Conservation (phyloP, 2,113 vertebrate species). For the Raja brachyura region DNA sequence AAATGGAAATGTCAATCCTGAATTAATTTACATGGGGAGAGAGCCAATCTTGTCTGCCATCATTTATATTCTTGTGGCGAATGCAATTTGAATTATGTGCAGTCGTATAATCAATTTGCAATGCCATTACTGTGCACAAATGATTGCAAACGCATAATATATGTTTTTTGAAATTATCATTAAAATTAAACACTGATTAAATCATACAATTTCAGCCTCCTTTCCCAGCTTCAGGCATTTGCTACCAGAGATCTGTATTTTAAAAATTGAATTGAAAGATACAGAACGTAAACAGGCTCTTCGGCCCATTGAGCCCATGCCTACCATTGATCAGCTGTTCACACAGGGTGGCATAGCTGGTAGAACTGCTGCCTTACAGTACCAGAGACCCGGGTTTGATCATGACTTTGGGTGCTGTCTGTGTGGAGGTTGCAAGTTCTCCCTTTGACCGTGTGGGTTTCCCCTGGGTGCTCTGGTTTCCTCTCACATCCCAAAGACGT, state of each 20-base stretch:
- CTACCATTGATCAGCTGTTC: no score
- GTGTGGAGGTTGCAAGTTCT: no score
- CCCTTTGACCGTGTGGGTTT: no score
- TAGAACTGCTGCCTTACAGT: no score
- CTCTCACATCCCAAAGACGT: no score
- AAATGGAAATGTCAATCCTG: conserved; percentile 51
- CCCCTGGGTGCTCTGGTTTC: no score
- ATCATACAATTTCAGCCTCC: conserved; percentile 32
- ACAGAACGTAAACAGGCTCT: no score
- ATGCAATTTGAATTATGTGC: conserved; percentile 34
- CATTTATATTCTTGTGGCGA: conserved; percentile 24
- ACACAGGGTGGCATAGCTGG: no score
- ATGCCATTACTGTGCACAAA: conserved; percentile 30
- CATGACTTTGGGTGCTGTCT: no score
- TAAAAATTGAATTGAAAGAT: no score
- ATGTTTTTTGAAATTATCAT: conserved; percentile 35
- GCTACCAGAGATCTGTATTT: background rate
- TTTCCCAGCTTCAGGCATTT: conserved; percentile 7
- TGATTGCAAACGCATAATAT: conserved; percentile 36
- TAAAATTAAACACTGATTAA: conserved; percentile 38
- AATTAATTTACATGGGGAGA: conserved; percentile 54
- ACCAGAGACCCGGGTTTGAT: no score
- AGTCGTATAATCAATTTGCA: conserved; percentile 32
- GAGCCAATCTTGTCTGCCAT: conserved; percentile 5
- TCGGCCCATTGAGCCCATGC: no score